Evolutionary conservation across 2,797 vertebrate genomes (phyloP).

Genomic region (Tarsius wallacei): DNA sequence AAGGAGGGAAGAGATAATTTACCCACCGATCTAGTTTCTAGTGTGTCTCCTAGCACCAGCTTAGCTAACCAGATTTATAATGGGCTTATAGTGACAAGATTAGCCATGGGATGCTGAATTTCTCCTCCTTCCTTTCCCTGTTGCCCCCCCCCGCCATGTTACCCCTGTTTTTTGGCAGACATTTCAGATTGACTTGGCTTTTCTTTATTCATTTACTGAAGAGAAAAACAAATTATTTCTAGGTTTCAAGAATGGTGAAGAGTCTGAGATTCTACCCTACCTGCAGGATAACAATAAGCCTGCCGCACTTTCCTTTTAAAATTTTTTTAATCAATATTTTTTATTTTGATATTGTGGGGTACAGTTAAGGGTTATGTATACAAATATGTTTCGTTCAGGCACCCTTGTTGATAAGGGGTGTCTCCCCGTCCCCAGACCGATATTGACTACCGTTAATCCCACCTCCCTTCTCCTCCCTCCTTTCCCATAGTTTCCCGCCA

Average conservation of each 20-base stretch:
- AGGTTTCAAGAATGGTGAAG: background rate
- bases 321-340: too few relatives aligned
- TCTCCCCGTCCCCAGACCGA: too few relatives aligned
- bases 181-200: background rate
- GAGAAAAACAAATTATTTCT: conserved; percentile 31
- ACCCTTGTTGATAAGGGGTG: too few relatives aligned
- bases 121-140: background rate
- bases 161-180: background rate
- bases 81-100: background rate
- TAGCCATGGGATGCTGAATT: background rate
- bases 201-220: conserved; percentile 22
- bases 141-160: background rate
- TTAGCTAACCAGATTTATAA: background rate
- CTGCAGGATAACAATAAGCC: background rate
- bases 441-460: too few relatives aligned
- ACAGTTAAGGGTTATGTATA: too few relatives aligned
- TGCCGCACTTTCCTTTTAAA: background rate
- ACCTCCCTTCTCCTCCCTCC: too few relatives aligned
- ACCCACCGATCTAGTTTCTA: background rate
- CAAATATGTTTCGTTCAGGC: too few relatives aligned
- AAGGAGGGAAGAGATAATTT: conserved; percentile 24
- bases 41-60: background rate
- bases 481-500: too few relatives aligned
- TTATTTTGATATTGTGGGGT: too few relatives aligned
- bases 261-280: background rate